These are phyloP conservation scores for Phrynosoma blainvillii DNA, from an alignment of 2,113 vertebrate species.

Conservation along the genomic window DNA sequence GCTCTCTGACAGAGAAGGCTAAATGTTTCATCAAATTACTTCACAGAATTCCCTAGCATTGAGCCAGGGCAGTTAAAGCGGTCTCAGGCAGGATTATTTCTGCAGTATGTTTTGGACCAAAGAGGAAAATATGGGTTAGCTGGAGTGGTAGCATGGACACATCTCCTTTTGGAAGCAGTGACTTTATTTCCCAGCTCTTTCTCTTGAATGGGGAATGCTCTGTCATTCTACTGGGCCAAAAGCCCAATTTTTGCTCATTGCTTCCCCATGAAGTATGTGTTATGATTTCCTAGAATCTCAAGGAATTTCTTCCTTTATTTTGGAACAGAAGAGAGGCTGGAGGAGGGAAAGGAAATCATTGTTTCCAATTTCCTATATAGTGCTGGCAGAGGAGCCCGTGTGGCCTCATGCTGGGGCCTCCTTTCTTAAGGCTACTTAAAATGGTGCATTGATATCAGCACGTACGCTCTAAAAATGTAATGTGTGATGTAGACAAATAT, in stretches of 20 bases:
- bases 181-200: not conserved
- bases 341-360: not conserved
- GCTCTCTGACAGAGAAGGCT: no score
- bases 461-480: not conserved
- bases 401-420: not conserved
- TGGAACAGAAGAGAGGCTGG: not conserved
- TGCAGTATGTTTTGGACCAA: no score
- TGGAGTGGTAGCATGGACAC: no score
- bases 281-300: constrained; percentile 1
- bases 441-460: not conserved
- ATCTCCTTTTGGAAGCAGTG: not conserved
- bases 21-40: no score
- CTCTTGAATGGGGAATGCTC: not conserved
- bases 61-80: no score
- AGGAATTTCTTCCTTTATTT: not conserved
- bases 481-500: not conserved
- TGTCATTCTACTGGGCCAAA: not conserved
- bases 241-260: not conserved
- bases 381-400: not conserved
- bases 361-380: not conserved
- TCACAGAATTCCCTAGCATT: no score
- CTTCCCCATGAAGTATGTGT: not conserved
- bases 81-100: no score
- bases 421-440: not conserved
- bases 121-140: not conserved